These are phyloP conservation scores for Lithophane socia DNA, from an alignment of 2,888 invertebrate genomes.

Conservation along the genomic window DNA sequence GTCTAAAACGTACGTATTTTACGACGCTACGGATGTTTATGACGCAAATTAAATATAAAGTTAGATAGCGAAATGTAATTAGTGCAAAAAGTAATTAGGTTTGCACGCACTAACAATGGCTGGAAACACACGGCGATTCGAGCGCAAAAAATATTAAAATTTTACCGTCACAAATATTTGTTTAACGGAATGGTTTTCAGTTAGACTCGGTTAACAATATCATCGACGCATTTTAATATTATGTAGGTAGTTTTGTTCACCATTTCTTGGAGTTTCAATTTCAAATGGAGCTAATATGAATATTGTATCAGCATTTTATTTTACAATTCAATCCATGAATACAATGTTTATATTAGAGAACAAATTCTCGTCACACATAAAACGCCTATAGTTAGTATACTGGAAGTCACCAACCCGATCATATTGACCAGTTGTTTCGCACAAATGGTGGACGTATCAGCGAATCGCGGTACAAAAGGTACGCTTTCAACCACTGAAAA, in stretches of 20 bases:
- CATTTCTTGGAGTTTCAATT: slow-evolving; percentile 25
- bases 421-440: slow-evolving; percentile 60
- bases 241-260: not conserved
- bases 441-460: slow-evolving; percentile 63
- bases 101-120: slow-evolving; percentile 47
- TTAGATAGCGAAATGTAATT: slow-evolving; percentile 59
- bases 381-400: slow-evolving; percentile 28
- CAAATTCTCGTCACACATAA: slow-evolving; percentile 62
- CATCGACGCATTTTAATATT: slow-evolving; percentile 24
- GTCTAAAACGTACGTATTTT: slow-evolving; percentile 54
- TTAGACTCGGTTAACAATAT: slow-evolving; percentile 49
- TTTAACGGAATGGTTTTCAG: slow-evolving; percentile 34
- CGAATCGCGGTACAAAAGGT: slow-evolving; percentile 70
- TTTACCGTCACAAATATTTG: slow-evolving; percentile 40
- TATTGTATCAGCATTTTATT: slow-evolving; percentile 30
- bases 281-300: slow-evolving; percentile 34
- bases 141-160: slow-evolving; percentile 22
- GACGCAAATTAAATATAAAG: slow-evolving; percentile 62
- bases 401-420: slow-evolving; percentile 55
- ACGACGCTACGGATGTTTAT: slow-evolving; percentile 50
- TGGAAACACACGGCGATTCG: slow-evolving; percentile 22
- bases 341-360: slow-evolving; percentile 62
- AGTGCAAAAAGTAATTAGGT: slow-evolving; percentile 62
- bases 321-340: slow-evolving; percentile 44
- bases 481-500: slow-evolving; percentile 72